Conservation (phyloP, 2,888 invertebrate species). For the Slavum lentiscoides region DNA sequence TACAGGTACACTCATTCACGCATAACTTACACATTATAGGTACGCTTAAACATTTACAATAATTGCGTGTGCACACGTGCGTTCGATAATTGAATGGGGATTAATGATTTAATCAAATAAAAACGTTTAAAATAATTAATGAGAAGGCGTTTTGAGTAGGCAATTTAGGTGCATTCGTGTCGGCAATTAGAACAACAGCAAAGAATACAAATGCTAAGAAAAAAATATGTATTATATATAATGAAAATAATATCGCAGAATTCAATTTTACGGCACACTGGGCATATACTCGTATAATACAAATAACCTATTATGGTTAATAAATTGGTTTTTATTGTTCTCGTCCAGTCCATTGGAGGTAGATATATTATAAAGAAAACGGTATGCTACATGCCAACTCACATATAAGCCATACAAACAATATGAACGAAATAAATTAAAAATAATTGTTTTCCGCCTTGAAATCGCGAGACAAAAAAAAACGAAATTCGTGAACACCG, state of each 20-base stretch:
- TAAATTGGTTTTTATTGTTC: slow-evolving; percentile 42
- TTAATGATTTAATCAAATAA: not conserved
- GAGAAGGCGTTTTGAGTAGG: slow-evolving; percentile 48
- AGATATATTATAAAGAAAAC: slow-evolving; percentile 13
- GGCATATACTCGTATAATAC: not conserved
- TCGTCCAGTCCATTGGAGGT: not conserved
- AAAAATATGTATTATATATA: not conserved
- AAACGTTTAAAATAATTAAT: not conserved
- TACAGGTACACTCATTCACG: not conserved
- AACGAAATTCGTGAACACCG: not conserved
- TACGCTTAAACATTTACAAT: not conserved
- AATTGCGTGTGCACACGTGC: not conserved
- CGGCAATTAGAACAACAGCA: slow-evolving; percentile 4
- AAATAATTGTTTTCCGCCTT: slow-evolving; percentile 3
- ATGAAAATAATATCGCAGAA: not conserved
- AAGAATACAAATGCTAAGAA: not conserved
- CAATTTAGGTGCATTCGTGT: slow-evolving; percentile 42
- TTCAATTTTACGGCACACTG: not conserved
- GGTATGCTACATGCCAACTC: no score
- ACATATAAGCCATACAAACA: slow-evolving; percentile 17
- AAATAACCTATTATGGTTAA: slow-evolving; percentile 13
- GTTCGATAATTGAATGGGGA: not conserved
- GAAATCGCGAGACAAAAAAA: not conserved
- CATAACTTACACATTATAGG: no score
- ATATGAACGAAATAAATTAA: slow-evolving; percentile 6